phyloP scores from a whole-genome alignment of 1,140 invertebrate genomes.

The Eumaeus atala region DNA sequence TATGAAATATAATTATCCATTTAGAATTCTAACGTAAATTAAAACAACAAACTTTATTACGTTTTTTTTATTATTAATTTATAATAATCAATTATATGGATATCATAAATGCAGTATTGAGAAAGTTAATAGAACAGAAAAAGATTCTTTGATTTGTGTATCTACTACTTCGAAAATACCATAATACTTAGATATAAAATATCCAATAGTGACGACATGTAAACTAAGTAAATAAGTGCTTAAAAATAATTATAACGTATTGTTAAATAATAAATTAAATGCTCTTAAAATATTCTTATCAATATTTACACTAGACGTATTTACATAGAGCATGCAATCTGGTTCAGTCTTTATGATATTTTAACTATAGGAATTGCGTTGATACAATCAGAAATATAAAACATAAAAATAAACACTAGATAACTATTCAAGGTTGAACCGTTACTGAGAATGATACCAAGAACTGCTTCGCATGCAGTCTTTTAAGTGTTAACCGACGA shows the following conservation, averaged over 20 bases:
- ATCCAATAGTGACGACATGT: too few species aligned
- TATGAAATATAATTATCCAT: too few species aligned
- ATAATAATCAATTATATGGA: slow-evolving; percentile 22
- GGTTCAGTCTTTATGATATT: neutral
- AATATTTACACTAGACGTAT: slow-evolving; percentile 1
- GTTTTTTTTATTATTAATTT: neutral
- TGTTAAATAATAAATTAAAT: slow-evolving; percentile 15
- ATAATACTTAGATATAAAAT: neutral
- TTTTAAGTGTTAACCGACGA: too few species aligned
- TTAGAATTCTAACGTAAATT: neutral
- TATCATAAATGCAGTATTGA: slow-evolving; percentile 42
- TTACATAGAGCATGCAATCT: slow-evolving; percentile 5
- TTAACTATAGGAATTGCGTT: too few species aligned
- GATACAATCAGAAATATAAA: too few species aligned
- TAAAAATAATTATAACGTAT: neutral
- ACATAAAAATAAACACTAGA: too few species aligned
- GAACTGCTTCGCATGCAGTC: too few species aligned
- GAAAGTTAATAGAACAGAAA: slow-evolving; percentile 40
- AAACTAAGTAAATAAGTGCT: too few species aligned
- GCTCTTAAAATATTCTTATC: neutral
- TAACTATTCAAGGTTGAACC: too few species aligned
- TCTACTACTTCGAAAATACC: slow-evolving; percentile 12
- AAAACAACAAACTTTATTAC: slow-evolving; percentile 2
- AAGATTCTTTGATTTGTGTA: slow-evolving; percentile 18
- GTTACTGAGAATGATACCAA: too few species aligned